These are phyloP conservation scores for Epiperipatus broadwayi DNA, from an alignment of 2,888 invertebrate species.

Conservation along the genomic window DNA sequence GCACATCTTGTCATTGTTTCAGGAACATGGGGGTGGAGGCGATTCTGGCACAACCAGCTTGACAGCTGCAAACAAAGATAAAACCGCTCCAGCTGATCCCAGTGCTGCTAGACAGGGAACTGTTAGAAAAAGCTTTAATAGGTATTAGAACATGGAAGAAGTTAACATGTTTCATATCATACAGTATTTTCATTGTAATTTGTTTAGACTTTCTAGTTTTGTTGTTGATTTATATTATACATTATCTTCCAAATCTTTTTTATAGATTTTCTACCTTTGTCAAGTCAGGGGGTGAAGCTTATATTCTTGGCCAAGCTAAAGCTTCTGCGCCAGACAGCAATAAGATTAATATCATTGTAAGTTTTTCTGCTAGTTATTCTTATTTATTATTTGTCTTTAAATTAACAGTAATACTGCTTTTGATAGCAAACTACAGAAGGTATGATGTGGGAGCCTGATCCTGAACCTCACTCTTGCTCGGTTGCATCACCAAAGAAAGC, in stretches of 20 bases:
- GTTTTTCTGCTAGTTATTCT: constrained; percentile 14
- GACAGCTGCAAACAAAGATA: too few species aligned
- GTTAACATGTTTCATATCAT: not conserved
- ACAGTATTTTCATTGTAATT: not conserved
- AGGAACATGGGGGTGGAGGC: too few species aligned
- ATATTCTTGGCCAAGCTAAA: constrained; percentile 55
- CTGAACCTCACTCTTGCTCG: constrained; percentile 56
- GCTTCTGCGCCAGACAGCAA: constrained; percentile 47
- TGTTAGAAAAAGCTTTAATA: constrained; percentile 48
- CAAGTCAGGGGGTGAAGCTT: constrained; percentile 73
- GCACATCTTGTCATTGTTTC: too few species aligned
- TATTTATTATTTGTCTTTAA: not conserved
- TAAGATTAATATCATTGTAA: constrained; percentile 43
- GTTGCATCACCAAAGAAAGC: constrained; percentile 93
- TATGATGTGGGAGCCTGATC: constrained; percentile 54
- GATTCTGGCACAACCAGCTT: too few species aligned
- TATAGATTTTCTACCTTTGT: constrained; percentile 60
- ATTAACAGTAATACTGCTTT: constrained; percentile 8
- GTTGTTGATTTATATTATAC: not conserved
- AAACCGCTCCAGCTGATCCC: too few species aligned
- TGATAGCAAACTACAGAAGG: constrained; percentile 39
- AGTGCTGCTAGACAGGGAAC: too few species aligned
- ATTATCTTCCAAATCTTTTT: constrained; percentile 9
- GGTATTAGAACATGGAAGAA: constrained; percentile 22
- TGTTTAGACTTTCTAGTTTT: not conserved